These are phyloP conservation scores for Coptodon rendalli DNA, from an alignment of 2,113 vertebrate genomes.

Conservation along the genomic window DNA sequence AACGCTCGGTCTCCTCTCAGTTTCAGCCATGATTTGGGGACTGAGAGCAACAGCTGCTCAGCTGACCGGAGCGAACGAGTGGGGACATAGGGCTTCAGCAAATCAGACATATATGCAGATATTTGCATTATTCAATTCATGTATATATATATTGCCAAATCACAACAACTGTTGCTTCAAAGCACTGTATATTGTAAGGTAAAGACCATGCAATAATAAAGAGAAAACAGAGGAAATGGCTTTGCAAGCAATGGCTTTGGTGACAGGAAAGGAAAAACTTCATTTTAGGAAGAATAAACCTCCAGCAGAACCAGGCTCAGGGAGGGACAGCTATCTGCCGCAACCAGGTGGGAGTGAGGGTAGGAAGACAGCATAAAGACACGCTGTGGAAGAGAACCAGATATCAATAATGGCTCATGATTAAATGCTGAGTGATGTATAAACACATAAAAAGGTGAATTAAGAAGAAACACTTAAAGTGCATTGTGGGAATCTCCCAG, in stretches of 20 bases:
- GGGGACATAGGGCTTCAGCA: too few species aligned
- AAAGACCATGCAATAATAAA: background rate
- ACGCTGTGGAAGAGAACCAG: background rate
- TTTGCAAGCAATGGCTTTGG: background rate
- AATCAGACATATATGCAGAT: background rate
- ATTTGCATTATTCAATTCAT: background rate
- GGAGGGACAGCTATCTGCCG: background rate
- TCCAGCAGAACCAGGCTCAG: background rate
- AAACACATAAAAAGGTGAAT: background rate
- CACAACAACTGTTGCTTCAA: background rate
- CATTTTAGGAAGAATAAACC: background rate
- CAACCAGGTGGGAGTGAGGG: background rate
- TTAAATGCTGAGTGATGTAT: background rate
- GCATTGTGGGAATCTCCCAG: background rate
- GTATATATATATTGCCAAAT: background rate
- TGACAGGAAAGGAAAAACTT: rapidly evolving
- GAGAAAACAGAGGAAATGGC: background rate
- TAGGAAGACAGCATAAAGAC: background rate
- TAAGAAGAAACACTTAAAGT: background rate
- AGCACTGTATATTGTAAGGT: rapidly evolving
- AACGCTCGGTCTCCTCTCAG: too few species aligned
- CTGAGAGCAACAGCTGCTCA: too few species aligned
- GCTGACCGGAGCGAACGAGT: too few species aligned
- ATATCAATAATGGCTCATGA: background rate
- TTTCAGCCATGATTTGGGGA: too few species aligned